These are phyloP conservation scores for Drosophila subquinaria DNA, from an alignment of 2,888 invertebrate genomes.

Conservation along the genomic window DNA sequence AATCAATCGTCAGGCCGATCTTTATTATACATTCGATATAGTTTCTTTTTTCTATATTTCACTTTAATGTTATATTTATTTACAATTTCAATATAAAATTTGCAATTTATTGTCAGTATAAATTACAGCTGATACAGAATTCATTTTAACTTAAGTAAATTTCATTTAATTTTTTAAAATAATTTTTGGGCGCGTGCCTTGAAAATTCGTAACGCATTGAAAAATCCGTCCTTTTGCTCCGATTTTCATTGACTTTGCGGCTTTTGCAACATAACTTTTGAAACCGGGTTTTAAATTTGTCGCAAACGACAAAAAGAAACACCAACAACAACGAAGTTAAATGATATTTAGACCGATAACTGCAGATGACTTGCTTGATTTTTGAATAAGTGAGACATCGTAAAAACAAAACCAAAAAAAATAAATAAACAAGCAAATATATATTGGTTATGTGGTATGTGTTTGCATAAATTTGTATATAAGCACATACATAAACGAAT, in stretches of 20 bases:
- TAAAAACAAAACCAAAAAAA: constrained; percentile 26
- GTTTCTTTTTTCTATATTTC: constrained; percentile 20
- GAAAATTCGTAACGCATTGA: constrained; percentile 36
- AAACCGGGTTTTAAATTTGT: constrained; percentile 59
- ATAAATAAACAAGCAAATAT: constrained; percentile 9
- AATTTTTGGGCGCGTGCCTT: constrained; percentile 38
- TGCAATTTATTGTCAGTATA: no score
- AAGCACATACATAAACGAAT: constrained; percentile 3
- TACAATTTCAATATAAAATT: no score
- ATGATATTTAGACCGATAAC: constrained; percentile 61
- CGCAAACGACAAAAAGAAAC: constrained; percentile 34
- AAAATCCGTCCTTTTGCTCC: constrained; percentile 40
- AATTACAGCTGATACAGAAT: no score
- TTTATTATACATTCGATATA: background rate
- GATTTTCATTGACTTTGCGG: constrained; percentile 57
- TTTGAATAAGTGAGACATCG: constrained; percentile 60
- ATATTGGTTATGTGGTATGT: background rate
- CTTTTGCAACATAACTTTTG: constrained; percentile 61
- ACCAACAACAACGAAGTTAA: constrained; percentile 42
- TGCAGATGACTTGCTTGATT: constrained; percentile 70
- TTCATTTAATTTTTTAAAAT: no score
- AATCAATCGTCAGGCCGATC: constrained; percentile 14
- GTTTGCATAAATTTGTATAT: constrained; percentile 37
- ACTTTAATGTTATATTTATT: constrained; percentile 13
- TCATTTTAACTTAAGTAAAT: no score